Conservation (phyloP, 2,888 invertebrate species). For the Cephalotes varians region DNA sequence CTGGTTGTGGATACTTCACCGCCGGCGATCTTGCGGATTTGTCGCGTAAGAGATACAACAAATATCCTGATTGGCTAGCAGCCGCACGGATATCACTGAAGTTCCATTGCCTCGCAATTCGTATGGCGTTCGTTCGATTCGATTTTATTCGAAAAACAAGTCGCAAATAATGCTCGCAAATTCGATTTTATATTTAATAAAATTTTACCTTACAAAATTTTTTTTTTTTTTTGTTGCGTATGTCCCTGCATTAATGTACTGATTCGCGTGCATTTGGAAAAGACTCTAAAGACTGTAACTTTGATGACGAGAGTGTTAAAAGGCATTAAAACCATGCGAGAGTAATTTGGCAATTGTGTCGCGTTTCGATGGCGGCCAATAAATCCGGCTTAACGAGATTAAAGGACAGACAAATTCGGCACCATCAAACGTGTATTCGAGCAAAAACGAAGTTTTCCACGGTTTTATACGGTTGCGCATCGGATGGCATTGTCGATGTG, state of each 20-base stretch:
- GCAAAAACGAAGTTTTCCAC: conserved; percentile 62
- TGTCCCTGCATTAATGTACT: not conserved
- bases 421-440: conserved; percentile 40
- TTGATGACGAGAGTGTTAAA: conserved; percentile 22
- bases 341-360: conserved; percentile 60
- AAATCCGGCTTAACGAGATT: conserved; percentile 69
- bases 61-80: conserved; percentile 4
- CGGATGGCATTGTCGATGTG: conserved; percentile 11
- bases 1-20: not conserved
- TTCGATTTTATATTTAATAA: not conserved
- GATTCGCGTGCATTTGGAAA: not conserved
- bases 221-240: no score
- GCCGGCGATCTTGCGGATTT: not conserved
- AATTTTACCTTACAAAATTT: not conserved
- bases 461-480: conserved; percentile 22
- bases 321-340: conserved; percentile 36
- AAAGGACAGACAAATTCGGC: conserved; percentile 62
- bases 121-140: not conserved
- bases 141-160: not conserved
- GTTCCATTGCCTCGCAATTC: not conserved
- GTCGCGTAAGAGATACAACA: not conserved
- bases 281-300: not conserved
- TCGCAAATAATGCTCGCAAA: not conserved
- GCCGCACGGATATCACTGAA: not conserved
- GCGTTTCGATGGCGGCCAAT: conserved; percentile 25